phyloP scores from a whole-genome alignment of 2,113 vertebrate species.

The Epinephelus cyanopodus region DNA sequence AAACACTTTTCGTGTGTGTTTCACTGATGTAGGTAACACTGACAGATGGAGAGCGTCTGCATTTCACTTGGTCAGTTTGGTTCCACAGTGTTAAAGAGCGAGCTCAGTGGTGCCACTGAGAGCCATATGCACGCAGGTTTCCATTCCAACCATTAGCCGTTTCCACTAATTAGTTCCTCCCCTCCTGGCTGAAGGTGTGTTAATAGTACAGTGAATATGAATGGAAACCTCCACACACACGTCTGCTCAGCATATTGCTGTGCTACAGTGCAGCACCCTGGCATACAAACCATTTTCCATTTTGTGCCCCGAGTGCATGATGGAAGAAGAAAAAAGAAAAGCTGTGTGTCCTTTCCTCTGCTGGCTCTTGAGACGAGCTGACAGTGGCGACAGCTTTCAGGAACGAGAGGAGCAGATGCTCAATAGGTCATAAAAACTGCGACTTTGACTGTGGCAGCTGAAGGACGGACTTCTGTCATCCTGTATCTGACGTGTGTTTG shows the following conservation, averaged over 20 bases:
- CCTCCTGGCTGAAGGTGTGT: slow-evolving; percentile 19
- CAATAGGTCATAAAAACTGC: slow-evolving; percentile 27
- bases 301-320: neutral
- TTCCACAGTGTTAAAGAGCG: slow-evolving; percentile 7
- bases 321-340: neutral
- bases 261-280: neutral
- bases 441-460: slow-evolving; percentile 22
- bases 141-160: slow-evolving; percentile 35
- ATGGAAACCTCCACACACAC: neutral
- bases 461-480: neutral
- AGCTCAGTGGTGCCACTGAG: slow-evolving; percentile 46
- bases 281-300: neutral
- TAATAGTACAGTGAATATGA: neutral
- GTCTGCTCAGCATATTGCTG: neutral
- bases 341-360: slow-evolving; percentile 3
- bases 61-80: neutral
- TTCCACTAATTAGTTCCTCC: slow-evolving; percentile 26
- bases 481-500: neutral
- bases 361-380: slow-evolving; percentile 24
- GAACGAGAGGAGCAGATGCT: slow-evolving; percentile 43
- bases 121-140: slow-evolving; percentile 42
- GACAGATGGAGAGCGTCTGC: slow-evolving; percentile 41
- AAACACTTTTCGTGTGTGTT: neutral
- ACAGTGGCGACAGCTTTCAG: slow-evolving; percentile 25
- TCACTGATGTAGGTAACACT: neutral